These are phyloP conservation scores for Phortica magna DNA, from an alignment of 2,888 invertebrate genomes.

Conservation along the genomic window DNA sequence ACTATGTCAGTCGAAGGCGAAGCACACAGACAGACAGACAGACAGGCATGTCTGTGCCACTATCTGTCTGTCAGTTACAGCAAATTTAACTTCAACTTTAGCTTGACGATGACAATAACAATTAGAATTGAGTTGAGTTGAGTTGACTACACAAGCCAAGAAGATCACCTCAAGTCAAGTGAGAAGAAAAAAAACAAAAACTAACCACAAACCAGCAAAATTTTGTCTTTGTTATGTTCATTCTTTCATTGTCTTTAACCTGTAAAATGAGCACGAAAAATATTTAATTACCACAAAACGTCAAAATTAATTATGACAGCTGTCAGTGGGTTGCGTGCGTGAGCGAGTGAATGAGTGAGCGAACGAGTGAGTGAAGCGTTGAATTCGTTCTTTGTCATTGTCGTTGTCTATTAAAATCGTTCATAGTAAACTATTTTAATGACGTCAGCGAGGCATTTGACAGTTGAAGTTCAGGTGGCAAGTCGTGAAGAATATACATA, in stretches of 20 bases:
- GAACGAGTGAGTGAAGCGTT: background rate
- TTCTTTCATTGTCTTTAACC: conserved; percentile 22
- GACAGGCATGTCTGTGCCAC: background rate
- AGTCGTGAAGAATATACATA: too few species aligned
- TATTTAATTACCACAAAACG: conserved; percentile 76
- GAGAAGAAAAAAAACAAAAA: background rate
- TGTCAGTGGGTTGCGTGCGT: conserved; percentile 69
- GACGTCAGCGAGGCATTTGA: conserved; percentile 7
- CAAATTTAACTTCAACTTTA: background rate
- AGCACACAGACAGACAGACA: background rate
- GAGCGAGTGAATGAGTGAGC: background rate
- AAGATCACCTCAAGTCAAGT: background rate
- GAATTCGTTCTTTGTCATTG: background rate
- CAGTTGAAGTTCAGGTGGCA: conserved; percentile 2
- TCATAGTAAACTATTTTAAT: background rate
- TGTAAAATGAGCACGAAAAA: conserved; percentile 52
- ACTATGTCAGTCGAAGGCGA: background rate
- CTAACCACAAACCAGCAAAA: conserved; percentile 16
- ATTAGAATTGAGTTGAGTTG: background rate
- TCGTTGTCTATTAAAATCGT: background rate
- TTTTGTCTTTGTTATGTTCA: conserved; percentile 1
- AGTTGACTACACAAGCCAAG: conserved; percentile 2
- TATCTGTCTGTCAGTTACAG: background rate
- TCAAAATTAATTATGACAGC: conserved; percentile 79
- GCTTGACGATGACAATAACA: conserved; percentile 11